Percentiles rank a stretch among this genome's conserved stretches.
Conservation (phyloP, 64 coral and sea anemone species). For the Stichodactyla helianthus region DNA sequence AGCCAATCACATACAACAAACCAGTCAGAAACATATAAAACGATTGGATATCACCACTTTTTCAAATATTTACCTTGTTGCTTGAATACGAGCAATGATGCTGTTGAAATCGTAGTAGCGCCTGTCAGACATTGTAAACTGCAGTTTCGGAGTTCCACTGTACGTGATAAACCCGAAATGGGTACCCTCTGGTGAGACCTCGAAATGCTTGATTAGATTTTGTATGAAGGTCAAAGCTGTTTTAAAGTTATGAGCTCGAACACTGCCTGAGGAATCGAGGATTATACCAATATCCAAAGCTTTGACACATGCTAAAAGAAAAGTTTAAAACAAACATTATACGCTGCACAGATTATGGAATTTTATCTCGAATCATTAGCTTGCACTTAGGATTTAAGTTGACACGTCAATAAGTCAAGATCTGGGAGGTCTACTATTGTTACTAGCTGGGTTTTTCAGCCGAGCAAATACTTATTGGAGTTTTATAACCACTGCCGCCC, state of each 20-base stretch:
- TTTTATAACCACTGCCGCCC: no score
- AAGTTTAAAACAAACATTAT: background rate
- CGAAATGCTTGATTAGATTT: slow-evolving; percentile 44
- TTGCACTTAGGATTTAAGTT: background rate
- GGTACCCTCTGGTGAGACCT: slow-evolving; percentile 31
- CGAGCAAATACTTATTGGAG: no score
- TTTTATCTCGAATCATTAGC: background rate
- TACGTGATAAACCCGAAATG: slow-evolving; percentile 50
- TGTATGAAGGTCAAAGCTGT: slow-evolving; percentile 30
- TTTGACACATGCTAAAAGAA: slow-evolving; percentile 30
- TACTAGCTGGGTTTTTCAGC: no score
- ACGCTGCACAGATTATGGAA: background rate
- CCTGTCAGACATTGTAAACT: slow-evolving; percentile 29
- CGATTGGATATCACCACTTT: no score
- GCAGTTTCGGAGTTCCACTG: slow-evolving; percentile 8
- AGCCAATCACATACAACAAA: no score
- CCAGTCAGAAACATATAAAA: no score
- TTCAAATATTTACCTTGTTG: background rate
- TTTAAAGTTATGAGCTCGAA: slow-evolving; percentile 33
- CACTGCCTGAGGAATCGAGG: slow-evolving; percentile 53
- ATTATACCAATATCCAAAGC: slow-evolving; percentile 58
- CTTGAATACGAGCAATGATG: slow-evolving; percentile 13
- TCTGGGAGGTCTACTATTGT: no score
- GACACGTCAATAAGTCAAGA: no score
- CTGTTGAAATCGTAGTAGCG: slow-evolving; percentile 20